Percentiles rank a stretch among this genome's conserved stretches.
These are phyloP conservation scores for Megaptera novaeangliae DNA, from an alignment of 2,113 vertebrate species.

Conservation along the genomic window DNA sequence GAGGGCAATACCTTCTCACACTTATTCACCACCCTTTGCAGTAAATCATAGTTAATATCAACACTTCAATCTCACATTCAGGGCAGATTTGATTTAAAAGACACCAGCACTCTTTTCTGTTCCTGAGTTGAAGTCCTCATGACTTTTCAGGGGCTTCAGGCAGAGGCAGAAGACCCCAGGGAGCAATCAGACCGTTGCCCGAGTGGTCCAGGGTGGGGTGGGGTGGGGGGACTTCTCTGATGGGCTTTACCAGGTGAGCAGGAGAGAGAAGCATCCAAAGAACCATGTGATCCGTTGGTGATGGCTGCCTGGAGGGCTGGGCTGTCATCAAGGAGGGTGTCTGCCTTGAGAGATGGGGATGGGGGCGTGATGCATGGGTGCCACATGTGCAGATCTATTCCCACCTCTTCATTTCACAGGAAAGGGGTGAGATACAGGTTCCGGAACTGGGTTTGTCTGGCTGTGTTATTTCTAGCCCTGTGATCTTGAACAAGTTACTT, in stretches of 20 bases:
- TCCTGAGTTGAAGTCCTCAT: background rate
- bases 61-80: background rate
- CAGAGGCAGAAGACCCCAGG: background rate
- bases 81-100: background rate
- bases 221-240: background rate
- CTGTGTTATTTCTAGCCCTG: background rate
- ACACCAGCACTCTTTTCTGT: rapidly evolving
- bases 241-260: background rate
- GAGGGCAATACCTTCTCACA: rapidly evolving
- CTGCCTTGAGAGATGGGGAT: background rate
- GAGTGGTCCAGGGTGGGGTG: rapidly evolving
- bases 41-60: background rate
- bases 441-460: background rate
- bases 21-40: rapidly evolving
- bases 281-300: rapidly evolving
- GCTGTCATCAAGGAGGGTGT: rapidly evolving
- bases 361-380: rapidly evolving
- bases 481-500: background rate
- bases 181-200: background rate
- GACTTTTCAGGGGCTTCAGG: background rate
- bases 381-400: rapidly evolving
- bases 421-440: background rate
- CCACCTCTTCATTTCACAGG: background rate
- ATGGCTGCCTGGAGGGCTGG: rapidly evolving
- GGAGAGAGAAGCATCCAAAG: rapidly evolving